These are phyloP conservation scores for Steatocranus sp. DNA, from an alignment of 2,797 vertebrate species.

Conservation along the genomic window DNA sequence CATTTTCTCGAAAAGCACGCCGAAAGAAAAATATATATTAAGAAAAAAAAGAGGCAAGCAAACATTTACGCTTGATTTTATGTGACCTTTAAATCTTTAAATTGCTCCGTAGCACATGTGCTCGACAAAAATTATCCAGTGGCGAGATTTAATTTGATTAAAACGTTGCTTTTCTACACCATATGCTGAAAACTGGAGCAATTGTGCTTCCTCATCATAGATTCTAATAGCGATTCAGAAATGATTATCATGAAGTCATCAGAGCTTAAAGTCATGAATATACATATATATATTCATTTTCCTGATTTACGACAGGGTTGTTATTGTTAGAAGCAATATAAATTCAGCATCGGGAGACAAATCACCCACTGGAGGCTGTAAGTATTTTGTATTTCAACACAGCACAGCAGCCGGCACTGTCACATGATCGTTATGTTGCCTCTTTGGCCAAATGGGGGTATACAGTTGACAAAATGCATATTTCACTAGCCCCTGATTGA, in stretches of 20 bases:
- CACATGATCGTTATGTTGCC: constrained; percentile 46
- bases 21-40: background rate
- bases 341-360: constrained; percentile 55
- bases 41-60: background rate
- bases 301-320: constrained; percentile 53
- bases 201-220: constrained; percentile 38
- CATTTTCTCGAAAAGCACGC: background rate
- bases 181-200: constrained; percentile 49
- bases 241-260: constrained; percentile 63
- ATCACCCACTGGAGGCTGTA: constrained; percentile 45
- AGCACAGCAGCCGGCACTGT: constrained; percentile 28
- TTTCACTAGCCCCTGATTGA: constrained; percentile 73
- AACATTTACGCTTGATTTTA: constrained; percentile 47
- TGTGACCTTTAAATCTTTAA: constrained; percentile 66
- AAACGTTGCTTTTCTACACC: constrained; percentile 58
- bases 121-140: constrained; percentile 34
- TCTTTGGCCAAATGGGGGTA: constrained; percentile 53
- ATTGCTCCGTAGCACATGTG: constrained; percentile 37
- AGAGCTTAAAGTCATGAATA: constrained; percentile 64
- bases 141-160: constrained; percentile 57
- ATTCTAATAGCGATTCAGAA: constrained; percentile 54
- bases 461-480: constrained; percentile 72
- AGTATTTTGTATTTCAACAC: constrained; percentile 54
- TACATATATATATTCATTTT: constrained; percentile 52
- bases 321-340: constrained; percentile 61